Base-by-base conservation (phyloP, 2,797 vertebrate species). In the Eutrigla gurnardus region DNA sequence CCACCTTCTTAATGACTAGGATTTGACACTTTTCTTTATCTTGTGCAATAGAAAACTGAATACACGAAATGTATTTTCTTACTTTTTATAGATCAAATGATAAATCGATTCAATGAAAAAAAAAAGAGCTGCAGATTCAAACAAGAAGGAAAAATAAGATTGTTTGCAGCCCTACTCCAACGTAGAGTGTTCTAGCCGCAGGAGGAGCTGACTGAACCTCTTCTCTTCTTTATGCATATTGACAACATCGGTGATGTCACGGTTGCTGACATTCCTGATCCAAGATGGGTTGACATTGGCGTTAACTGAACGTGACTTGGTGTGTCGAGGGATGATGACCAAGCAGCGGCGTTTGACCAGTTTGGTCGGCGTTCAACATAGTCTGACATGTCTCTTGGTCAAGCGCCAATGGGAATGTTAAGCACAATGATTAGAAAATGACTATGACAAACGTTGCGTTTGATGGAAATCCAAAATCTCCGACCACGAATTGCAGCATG, bases 381-480 rank as follows among this genome's bases (percentile, higher is more conserved):
- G 12, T 57, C 42, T 50, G 25, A 18, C 36, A 13, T 50, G 18
- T 59, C 18, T 17, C 14, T 40, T 49, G 55, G 9, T 40, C 43
- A 59, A 42, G 36, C 35, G 46, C n/a, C 57, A 70, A 32, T 32
- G 3, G 47, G 15, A n/a, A 65, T 66, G 4, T 40, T 36, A 62
- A 49, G 11, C 47, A 12, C 15, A 12, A 9, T 25, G 18, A 36
- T 73, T 33, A 45, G 35, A 43, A 67, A 57, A 43, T 39, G 46
- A 42, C 49, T 37, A 36, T 49, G n/a, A 45, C 39, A 47, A 40
- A 52, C 14, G 17, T 32, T 60, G 37, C 17, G 12, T n/a, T 45
- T 59, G 13, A 63, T 32, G 36, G 12, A 15, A 53, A 73, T 57
- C 52, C 36, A 43, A 54, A 37, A 54, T 50, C 9, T 59, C 61